Evolutionary conservation across 2,888 invertebrate genomes (phyloP).

Genomic region (Chesias legatella): DNA sequence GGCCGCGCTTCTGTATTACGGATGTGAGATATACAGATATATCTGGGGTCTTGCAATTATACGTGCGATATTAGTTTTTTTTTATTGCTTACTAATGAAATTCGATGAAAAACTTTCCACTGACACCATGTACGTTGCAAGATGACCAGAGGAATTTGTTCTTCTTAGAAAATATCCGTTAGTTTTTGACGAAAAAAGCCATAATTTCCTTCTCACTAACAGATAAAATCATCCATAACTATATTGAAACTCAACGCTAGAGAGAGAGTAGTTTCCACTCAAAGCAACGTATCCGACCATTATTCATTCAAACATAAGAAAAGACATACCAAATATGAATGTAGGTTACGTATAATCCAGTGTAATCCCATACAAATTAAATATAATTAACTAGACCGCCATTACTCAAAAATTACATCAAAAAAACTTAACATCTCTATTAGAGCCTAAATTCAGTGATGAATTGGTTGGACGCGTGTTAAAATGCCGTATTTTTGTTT

Average conservation of each 20-base stretch:
- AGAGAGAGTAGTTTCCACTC: no score
- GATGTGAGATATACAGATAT: conserved; percentile 9
- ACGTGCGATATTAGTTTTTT: no score
- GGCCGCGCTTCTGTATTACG: conserved; percentile 37
- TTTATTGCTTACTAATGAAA: no score
- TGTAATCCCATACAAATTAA: conserved; percentile 65
- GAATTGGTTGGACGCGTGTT: conserved; percentile 44
- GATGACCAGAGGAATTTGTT: no score
- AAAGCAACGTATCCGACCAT: conserved; percentile 22
- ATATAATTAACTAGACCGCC: conserved; percentile 49
- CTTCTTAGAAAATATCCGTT: no score
- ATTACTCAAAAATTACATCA: conserved; percentile 47
- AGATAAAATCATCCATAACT: no score
- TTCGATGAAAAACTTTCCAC: no score
- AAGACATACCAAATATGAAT: conserved; percentile 34
- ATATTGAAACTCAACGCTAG: no score
- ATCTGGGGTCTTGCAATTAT: not conserved
- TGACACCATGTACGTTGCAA: no score
- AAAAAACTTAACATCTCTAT: conserved; percentile 29
- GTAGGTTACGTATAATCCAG: conserved; percentile 42
- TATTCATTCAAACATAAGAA: conserved; percentile 29
- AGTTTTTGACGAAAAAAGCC: no score
- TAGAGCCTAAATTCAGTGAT: conserved; percentile 44
- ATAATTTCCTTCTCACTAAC: no score
- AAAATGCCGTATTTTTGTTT: conserved; percentile 32